Conservation (phyloP, 2,797 vertebrate genomes). For the Tauraco hartlaubi region DNA sequence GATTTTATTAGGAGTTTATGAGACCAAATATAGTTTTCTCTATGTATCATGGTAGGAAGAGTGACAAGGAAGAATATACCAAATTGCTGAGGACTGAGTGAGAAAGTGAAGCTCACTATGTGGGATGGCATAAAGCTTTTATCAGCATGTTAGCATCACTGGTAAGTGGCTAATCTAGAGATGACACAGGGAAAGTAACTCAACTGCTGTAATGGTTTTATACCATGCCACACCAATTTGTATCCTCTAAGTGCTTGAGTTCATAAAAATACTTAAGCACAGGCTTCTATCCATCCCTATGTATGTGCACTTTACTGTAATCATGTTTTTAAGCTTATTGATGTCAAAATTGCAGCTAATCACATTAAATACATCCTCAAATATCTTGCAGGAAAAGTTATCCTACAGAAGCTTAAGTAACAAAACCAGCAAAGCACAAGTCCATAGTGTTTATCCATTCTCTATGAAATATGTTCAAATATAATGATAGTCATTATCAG, state of each 20-base stretch:
- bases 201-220: not conserved
- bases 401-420: not conserved
- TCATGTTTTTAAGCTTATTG: not conserved
- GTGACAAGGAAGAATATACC: not conserved
- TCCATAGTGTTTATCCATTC: accelerated
- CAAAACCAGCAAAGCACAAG: not conserved
- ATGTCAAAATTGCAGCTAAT: not conserved
- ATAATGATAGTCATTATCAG: accelerated
- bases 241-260: not conserved
- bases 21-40: not conserved
- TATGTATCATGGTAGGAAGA: not conserved
- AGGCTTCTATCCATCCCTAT: not conserved
- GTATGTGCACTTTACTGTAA: not conserved
- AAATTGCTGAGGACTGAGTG: not conserved
- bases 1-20: not conserved
- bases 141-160: not conserved
- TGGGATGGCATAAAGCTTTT: not conserved
- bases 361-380: not conserved
- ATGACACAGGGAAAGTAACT: not conserved
- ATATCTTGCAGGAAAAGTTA: not conserved
- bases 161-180: not conserved
- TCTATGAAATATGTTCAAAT: accelerated
- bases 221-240: not conserved
- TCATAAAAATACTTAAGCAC: not conserved
- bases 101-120: not conserved